These are phyloP conservation scores for Harpalus rufipes DNA, from an alignment of 2,888 invertebrate species.

Conservation along the genomic window DNA sequence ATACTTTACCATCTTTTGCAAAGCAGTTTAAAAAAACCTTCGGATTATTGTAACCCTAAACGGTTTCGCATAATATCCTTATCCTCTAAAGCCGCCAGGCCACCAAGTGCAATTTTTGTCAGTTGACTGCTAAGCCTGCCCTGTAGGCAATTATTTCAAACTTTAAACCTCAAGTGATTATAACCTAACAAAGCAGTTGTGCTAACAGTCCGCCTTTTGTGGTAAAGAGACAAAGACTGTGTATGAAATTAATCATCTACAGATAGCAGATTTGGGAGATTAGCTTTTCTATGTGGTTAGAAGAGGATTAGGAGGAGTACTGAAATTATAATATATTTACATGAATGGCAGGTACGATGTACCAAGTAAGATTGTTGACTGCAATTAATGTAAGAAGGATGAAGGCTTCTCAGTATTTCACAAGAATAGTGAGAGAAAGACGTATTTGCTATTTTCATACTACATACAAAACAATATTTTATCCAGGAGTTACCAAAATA, in stretches of 20 bases:
- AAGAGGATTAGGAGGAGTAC: slow-evolving; percentile 33
- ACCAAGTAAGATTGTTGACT: slow-evolving; percentile 7
- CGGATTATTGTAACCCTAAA: slow-evolving; percentile 34
- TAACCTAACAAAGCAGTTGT: neutral
- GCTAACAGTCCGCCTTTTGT: neutral
- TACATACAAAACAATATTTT: too few species aligned
- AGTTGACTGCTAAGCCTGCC: slow-evolving; percentile 1
- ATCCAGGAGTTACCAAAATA: too few species aligned
- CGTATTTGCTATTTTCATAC: too few species aligned
- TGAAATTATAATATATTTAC: slow-evolving; percentile 44
- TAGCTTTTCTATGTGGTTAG: slow-evolving; percentile 31
- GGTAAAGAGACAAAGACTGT: slow-evolving; percentile 12
- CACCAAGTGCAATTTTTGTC: slow-evolving; percentile 6
- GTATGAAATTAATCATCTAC: slow-evolving; percentile 36
- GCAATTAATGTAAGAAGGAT: neutral
- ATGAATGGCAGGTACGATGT: neutral
- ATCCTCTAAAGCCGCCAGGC: slow-evolving; percentile 15
- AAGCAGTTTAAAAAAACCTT: slow-evolving; percentile 29
- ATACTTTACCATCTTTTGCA: slow-evolving; percentile 1
- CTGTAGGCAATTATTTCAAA: slow-evolving; percentile 4
- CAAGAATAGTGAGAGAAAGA: neutral
- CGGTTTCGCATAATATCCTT: slow-evolving; percentile 40
- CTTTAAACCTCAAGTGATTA: neutral
- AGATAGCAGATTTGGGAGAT: slow-evolving; percentile 4
- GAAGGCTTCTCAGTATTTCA: neutral